phyloP scores from a whole-genome alignment of 2,113 vertebrate species.

The Trematomus loennbergii region DNA sequence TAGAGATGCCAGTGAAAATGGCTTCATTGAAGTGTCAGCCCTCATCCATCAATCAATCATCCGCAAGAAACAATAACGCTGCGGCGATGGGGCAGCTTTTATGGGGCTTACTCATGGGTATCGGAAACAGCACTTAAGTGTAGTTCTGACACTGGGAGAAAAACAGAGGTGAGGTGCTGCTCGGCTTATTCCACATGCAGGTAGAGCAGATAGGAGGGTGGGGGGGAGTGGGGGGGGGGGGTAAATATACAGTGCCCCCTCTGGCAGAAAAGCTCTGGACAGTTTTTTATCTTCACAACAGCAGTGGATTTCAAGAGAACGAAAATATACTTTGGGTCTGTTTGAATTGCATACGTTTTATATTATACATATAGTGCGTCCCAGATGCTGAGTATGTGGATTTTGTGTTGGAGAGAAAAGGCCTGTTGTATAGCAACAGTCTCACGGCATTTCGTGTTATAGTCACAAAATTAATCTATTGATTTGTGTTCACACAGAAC shows the following conservation, averaged over 20 bases:
- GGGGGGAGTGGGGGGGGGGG: slow-evolving; percentile 17
- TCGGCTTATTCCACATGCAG: slow-evolving; percentile 92
- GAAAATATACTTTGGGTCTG: neutral
- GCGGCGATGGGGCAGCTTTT: slow-evolving; percentile 93
- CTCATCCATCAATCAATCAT: slow-evolving; percentile 99
- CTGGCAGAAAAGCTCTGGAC: slow-evolving; percentile 32
- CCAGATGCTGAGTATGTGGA: neutral
- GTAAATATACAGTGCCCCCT: slow-evolving; percentile 63
- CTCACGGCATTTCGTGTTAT: too few relatives aligned
- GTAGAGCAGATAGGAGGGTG: slow-evolving; percentile 51
- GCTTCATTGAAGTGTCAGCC: slow-evolving; percentile 99
- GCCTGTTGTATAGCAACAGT: too few relatives aligned
- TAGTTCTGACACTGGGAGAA: slow-evolving; percentile 92
- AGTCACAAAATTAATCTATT: too few relatives aligned
- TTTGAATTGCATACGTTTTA: too few relatives aligned
- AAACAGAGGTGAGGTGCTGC: slow-evolving; percentile 90
- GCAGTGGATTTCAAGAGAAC: slow-evolving; percentile 14
- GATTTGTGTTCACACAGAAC: too few relatives aligned
- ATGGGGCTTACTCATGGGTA: slow-evolving; percentile 99
- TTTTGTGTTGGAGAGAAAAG: neutral
- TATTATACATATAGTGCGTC: neutral
- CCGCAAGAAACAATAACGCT: slow-evolving; percentile 98
- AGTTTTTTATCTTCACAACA: slow-evolving; percentile 39
- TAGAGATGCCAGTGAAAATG: slow-evolving; percentile 99
- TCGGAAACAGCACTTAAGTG: slow-evolving; percentile 98